Evolutionary conservation across 2,888 invertebrate genomes (phyloP).

Genomic region (Pterobdella sp.): DNA sequence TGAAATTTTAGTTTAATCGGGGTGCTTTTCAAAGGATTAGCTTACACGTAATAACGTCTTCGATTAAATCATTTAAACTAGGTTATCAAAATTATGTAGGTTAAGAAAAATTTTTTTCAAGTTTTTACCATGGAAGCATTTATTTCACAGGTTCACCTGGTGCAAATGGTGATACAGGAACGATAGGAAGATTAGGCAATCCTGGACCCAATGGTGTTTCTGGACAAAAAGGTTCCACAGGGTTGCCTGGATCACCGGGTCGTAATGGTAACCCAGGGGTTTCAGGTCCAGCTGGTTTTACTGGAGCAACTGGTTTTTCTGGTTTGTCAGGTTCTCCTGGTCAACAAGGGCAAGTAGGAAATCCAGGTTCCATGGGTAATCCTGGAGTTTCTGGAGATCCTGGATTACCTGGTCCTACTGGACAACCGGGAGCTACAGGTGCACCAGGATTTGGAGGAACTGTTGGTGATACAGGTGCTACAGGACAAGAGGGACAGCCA

Average conservation of each 20-base stretch:
- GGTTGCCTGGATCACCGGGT: conserved; percentile 58
- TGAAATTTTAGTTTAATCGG: too few species aligned
- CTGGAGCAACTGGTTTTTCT: conserved; percentile 30
- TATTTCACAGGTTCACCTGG: conserved; percentile 26
- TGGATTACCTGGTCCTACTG: conserved; percentile 31
- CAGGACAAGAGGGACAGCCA: background rate
- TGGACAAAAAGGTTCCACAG: conserved; percentile 45
- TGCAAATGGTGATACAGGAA: conserved; percentile 24
- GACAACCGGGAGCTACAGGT: conserved; percentile 33
- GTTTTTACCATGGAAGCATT: too few species aligned
- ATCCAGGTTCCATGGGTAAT: background rate
- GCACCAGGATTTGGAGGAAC: background rate
- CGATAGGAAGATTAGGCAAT: conserved; percentile 24
- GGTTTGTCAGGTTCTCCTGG: conserved; percentile 33
- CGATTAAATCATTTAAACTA: too few species aligned
- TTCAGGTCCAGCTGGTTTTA: conserved; percentile 30
- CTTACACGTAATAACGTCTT: too few species aligned
- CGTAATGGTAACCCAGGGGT: conserved; percentile 56
- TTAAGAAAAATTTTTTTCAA: too few species aligned
- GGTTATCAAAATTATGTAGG: too few species aligned
- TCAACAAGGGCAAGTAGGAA: background rate
- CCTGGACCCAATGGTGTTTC: conserved; percentile 30
- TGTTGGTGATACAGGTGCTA: background rate
- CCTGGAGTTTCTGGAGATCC: background rate
- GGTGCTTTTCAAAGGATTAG: too few species aligned